These are phyloP conservation scores for Molanna angustata DNA, from an alignment of 2,888 invertebrate species.

Conservation along the genomic window DNA sequence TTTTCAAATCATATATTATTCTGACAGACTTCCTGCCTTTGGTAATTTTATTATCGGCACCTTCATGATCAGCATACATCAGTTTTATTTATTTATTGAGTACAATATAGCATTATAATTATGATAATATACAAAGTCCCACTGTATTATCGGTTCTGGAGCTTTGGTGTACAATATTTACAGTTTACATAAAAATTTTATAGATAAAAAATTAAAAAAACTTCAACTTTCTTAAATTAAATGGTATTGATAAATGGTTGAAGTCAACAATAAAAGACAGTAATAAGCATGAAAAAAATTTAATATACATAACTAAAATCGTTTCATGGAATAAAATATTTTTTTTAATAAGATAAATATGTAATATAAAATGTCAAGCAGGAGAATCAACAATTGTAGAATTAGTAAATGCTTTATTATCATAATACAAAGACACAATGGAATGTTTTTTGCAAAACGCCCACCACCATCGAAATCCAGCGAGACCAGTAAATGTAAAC, in stretches of 20 bases:
- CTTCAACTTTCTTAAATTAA: neutral
- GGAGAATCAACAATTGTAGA: slow-evolving; percentile 8
- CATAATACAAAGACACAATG: slow-evolving; percentile 64
- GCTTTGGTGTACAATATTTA: no score
- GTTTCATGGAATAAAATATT: neutral
- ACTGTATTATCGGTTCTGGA: no score
- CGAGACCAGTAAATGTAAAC: slow-evolving; percentile 67
- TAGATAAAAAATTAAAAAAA: neutral
- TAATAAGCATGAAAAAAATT: slow-evolving; percentile 10
- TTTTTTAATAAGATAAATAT: slow-evolving; percentile 2
- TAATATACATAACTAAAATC: slow-evolving; percentile 5
- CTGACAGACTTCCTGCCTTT: no score
- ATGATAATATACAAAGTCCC: no score
- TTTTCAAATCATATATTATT: no score
- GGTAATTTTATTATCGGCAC: no score
- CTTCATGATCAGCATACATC: no score
- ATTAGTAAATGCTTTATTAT: slow-evolving; percentile 35
- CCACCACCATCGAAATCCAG: slow-evolving; percentile 80
- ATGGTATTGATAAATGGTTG: neutral
- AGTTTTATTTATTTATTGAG: no score
- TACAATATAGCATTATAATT: no score
- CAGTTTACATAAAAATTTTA: neutral
- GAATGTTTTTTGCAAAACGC: slow-evolving; percentile 78
- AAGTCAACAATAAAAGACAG: neutral
- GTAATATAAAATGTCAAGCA: slow-evolving; percentile 13